Percentiles rank a stretch among this genome's conserved stretches.
Evolutionary conservation across 2,888 invertebrate species (phyloP).

Genomic region (Conops quadrifasciatus): DNA sequence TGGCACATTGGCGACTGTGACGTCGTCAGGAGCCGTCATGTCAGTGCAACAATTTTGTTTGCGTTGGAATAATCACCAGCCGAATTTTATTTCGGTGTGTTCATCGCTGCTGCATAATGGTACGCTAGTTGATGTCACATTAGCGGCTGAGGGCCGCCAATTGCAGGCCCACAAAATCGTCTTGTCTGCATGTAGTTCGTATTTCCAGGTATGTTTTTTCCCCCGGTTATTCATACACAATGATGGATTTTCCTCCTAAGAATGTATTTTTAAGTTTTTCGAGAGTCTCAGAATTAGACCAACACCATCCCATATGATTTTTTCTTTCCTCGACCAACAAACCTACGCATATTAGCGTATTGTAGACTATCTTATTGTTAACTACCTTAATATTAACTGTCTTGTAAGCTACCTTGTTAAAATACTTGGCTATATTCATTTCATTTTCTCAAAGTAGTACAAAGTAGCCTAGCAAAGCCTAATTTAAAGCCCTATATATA

Average conservation of each 20-base stretch:
- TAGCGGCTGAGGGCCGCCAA: slow-evolving; percentile 90
- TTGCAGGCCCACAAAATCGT: slow-evolving; percentile 90
- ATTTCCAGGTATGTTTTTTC: slow-evolving; percentile 81
- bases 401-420: too few species aligned
- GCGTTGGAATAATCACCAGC: slow-evolving; percentile 93
- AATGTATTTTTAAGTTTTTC: neutral
- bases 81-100: slow-evolving; percentile 90
- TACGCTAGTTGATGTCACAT: slow-evolving; percentile 86
- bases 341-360: too few species aligned
- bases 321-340: too few species aligned
- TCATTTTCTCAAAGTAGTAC: too few species aligned
- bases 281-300: neutral
- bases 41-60: slow-evolving; percentile 81
- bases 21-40: slow-evolving; percentile 62
- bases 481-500: too few species aligned
- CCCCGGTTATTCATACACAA: too few species aligned
- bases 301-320: neutral
- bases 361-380: too few species aligned
- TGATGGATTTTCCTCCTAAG: neutral
- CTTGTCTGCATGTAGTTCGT: slow-evolving; percentile 90
- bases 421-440: too few species aligned
- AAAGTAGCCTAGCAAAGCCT: too few species aligned
- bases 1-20: slow-evolving; percentile 29
- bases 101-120: slow-evolving; percentile 84
- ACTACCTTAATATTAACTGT: too few species aligned